Conservation (phyloP, 1,140 invertebrate species). For the Nasonia vitripennis region DNA sequence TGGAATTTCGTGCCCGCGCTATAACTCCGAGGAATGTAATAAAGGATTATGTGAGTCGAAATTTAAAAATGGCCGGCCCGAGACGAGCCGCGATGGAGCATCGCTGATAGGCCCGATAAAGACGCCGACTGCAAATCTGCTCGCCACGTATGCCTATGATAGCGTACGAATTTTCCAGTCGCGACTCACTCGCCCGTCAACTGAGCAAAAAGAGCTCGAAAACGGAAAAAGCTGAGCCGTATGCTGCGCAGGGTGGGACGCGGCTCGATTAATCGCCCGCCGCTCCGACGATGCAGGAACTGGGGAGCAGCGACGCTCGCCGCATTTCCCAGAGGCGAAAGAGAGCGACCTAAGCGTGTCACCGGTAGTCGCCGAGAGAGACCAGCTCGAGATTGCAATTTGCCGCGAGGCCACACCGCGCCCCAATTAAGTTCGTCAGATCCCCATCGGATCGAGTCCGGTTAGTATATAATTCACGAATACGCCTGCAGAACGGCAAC, state of each 20-base stretch:
- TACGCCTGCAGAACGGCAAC: too few relatives aligned
- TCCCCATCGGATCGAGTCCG: too few relatives aligned
- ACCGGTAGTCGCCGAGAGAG: not conserved
- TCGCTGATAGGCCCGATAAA: not conserved
- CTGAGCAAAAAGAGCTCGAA: too few relatives aligned
- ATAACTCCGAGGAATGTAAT: constrained; percentile 22
- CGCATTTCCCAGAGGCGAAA: not conserved
- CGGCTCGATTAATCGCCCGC: not conserved
- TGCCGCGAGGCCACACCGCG: not conserved
- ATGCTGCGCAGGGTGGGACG: not conserved
- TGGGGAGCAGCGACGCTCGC: not conserved
- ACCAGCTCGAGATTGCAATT: not conserved
- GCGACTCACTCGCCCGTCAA: too few relatives aligned
- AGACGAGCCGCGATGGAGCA: not conserved
- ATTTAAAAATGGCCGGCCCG: constrained; percentile 4
- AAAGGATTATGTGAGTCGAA: constrained; percentile 18
- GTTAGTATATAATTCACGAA: too few relatives aligned
- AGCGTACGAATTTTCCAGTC: not conserved
- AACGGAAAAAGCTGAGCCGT: too few relatives aligned
- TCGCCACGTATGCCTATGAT: not conserved
- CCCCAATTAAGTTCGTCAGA: too few relatives aligned
- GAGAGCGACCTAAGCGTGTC: not conserved
- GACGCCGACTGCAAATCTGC: not conserved
- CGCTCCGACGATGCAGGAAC: not conserved
- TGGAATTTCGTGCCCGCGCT: constrained; percentile 17